A percentile compares a stretch with the other conserved stretches of the same genome.
Evolutionary conservation across 2,113 vertebrate genomes (phyloP).

Genomic region (Hepsetus odoe): DNA sequence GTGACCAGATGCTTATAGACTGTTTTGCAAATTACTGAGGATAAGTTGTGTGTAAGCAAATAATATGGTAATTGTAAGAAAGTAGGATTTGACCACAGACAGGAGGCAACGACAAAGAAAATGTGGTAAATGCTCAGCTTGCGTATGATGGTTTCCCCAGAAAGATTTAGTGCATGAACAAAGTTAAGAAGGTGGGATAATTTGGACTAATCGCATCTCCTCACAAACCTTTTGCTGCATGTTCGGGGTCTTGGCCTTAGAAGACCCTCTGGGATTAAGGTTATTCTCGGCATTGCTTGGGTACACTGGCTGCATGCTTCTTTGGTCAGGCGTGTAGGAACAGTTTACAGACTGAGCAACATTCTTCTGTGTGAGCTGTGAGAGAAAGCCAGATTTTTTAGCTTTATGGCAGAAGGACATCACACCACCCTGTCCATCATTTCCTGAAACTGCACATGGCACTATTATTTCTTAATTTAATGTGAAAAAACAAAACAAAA

Average conservation of each 20-base stretch:
- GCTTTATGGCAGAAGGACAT: neutral
- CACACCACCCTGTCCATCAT: neutral
- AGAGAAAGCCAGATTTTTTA: constrained; percentile 8
- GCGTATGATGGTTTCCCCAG: constrained; percentile 28
- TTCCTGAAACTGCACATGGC: neutral
- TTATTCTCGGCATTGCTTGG: constrained; percentile 65
- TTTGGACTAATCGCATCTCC: constrained; percentile 4
- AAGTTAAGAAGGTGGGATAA: constrained; percentile 34
- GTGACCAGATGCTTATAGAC: constrained; percentile 3
- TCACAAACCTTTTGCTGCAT: constrained; percentile 76
- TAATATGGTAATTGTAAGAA: neutral
- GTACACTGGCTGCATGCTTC: constrained; percentile 72
- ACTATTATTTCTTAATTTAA: neutral
- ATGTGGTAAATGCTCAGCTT: constrained; percentile 51
- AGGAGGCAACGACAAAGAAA: constrained; percentile 53
- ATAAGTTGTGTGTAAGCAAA: neutral
- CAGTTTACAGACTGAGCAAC: constrained; percentile 65
- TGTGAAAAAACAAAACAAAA: neutral
- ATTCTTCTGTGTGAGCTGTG: constrained; percentile 74
- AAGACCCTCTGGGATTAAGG: constrained; percentile 60
- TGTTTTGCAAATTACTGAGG: neutral
- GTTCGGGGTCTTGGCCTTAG: constrained; percentile 71
- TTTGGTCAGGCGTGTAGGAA: constrained; percentile 73
- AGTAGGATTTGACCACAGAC: constrained; percentile 19
- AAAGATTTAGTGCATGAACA: constrained; percentile 30